Conservation (phyloP, 2,797 vertebrate genomes). For the Lepidocolaptes lacrymiger region DNA sequence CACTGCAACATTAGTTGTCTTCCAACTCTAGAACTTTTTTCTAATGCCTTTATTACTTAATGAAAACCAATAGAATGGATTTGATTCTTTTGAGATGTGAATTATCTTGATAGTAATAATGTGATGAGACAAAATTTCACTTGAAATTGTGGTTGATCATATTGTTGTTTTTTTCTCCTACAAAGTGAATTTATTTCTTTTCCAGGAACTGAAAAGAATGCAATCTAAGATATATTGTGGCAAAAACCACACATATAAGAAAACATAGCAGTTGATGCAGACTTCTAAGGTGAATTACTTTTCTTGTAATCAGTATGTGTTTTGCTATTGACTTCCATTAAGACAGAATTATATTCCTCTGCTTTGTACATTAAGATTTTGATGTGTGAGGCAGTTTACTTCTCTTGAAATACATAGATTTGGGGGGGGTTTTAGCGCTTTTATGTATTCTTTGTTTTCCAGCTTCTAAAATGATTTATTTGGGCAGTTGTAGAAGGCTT, state of each 20-base stretch:
- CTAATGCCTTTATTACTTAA: not conserved
- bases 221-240: not conserved
- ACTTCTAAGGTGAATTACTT: not conserved
- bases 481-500: not conserved
- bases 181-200: not conserved
- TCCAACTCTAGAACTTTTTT: not conserved
- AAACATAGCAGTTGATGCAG: not conserved
- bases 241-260: not conserved
- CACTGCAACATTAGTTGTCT: not conserved
- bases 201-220: not conserved
- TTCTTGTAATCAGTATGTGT: not conserved
- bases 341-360: not conserved
- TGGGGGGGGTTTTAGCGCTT: rapidly evolving
- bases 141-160: not conserved
- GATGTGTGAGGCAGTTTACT: not conserved
- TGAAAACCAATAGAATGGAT: not conserved
- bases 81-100: not conserved
- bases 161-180: not conserved
- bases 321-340: not conserved
- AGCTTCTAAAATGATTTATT: not conserved
- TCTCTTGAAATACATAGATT: not conserved
- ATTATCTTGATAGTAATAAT: not conserved
- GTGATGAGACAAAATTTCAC: not conserved
- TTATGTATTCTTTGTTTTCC: not conserved
- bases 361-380: not conserved